Evolutionary conservation across 2,113 vertebrate genomes (phyloP), one percentile per base, ranked within the genome.

Genomic region (Danionella cerebrum): DNA sequence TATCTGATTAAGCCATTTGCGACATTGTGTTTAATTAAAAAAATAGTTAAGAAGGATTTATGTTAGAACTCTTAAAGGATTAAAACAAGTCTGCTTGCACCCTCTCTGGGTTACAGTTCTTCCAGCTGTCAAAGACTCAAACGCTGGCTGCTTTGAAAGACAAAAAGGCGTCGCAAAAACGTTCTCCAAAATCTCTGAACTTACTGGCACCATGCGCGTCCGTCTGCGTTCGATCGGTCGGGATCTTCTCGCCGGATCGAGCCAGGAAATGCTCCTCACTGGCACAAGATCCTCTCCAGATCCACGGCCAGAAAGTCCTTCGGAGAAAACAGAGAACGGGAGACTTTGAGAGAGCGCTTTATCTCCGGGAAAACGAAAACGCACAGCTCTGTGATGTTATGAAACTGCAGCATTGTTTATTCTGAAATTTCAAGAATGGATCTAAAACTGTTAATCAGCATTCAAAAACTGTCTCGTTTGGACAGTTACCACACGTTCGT

Each of bases 151-250:
- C 14, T 36, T 50, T 19, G 24, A 4, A 11, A 57, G 10, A 38
- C 57, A 70, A 50, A 6, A 19, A 51, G 45, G 2, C 3, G 10
- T 19, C 38, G 36, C 51, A 14, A 21, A 21, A 35, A 27, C 51
- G 44, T 72, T 81, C 63, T n/a, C n/a, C n/a, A 55, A 70, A 79
- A 74, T 80, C 69, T 77, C 71, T 79, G 39, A 82, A 84, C 79
- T 83, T 72, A 77, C 80, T 78, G 82, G 67, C 76, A 83, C 64
- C 73, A 70, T 66, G 78, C 79, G 78, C 71, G 59, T 64, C 36
- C 31, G 71, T 78, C 75, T 70, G 70, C 7, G n/a, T n/a, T n/a
- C n/a, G 52, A 77, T 63, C 59, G 47, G 67, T 74, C 67, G 72
- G 58, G 62, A 76, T 77, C 58, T 79, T 21, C 69, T 57, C 29